phyloP scores from a whole-genome alignment of 2,888 invertebrate species.

The Kryphioiulus occultus region DNA sequence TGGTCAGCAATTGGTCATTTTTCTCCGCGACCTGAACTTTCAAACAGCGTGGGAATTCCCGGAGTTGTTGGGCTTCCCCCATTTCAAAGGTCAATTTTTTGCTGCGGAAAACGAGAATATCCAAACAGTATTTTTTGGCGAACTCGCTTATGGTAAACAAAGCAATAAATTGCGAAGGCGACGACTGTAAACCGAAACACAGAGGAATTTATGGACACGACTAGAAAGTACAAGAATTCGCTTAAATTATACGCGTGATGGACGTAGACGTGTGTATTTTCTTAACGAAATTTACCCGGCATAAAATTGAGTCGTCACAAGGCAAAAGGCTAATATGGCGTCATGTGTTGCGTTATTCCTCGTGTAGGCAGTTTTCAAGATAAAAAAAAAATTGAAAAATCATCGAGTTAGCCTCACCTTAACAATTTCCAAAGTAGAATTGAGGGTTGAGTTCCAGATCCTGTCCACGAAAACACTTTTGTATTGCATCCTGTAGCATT shows the following conservation, averaged over 20 bases:
- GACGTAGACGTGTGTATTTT: neutral
- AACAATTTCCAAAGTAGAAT: slow-evolving; percentile 42
- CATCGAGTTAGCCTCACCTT: neutral
- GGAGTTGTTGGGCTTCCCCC: slow-evolving; percentile 8
- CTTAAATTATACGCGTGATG: neutral
- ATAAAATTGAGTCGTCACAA: slow-evolving; percentile 24
- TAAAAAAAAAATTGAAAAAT: neutral
- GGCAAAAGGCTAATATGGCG: neutral
- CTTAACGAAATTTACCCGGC: neutral
- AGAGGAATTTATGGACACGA: neutral
- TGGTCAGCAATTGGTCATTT: neutral
- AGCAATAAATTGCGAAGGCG: neutral
- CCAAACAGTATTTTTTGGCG: no score
- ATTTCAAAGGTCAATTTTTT: neutral
- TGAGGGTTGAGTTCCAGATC: slow-evolving; percentile 47
- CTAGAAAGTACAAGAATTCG: slow-evolving; percentile 6
- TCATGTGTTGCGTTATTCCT: neutral
- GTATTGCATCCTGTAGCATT: slow-evolving; percentile 63
- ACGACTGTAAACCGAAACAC: slow-evolving; percentile 20
- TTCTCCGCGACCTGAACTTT: neutral
- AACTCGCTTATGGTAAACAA: slow-evolving; percentile 9
- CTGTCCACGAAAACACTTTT: slow-evolving; percentile 60
- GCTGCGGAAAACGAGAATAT: neutral
- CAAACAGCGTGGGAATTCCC: neutral
- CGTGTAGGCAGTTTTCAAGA: neutral